These are phyloP conservation scores for Macropus fuliginosus DNA, from an alignment of 2,797 vertebrate species.

Conservation along the genomic window DNA sequence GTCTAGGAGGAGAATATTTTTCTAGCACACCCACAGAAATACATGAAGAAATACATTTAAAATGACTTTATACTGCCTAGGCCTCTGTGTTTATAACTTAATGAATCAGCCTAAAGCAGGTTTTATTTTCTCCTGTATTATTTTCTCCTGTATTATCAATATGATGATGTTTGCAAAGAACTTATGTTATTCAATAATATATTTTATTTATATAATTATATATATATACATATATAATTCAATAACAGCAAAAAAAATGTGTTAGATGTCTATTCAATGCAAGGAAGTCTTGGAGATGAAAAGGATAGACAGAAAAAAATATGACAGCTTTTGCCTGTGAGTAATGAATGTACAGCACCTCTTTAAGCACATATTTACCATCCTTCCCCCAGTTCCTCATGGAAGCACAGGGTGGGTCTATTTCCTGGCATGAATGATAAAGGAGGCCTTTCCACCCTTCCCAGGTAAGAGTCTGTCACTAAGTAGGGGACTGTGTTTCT, in stretches of 20 bases:
- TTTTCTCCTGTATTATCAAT: background rate
- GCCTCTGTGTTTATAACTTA: background rate
- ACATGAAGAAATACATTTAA: background rate
- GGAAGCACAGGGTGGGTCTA: background rate
- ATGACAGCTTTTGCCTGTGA: background rate
- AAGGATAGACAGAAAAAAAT: background rate
- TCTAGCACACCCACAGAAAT: background rate
- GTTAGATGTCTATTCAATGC: background rate
- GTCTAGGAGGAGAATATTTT: background rate
- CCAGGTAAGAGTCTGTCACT: background rate
- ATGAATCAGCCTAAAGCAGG: background rate
- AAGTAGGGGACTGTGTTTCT: background rate
- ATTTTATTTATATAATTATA: no score
- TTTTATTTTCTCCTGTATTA: background rate
- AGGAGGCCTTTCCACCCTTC: background rate
- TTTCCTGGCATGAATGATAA: background rate
- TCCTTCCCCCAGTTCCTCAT: background rate
- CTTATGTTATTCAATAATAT: background rate
- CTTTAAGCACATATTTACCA: background rate
- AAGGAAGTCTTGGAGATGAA: background rate
- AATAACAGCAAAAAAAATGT: background rate
- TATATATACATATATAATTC: background rate
- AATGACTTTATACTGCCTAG: background rate
- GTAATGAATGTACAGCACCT: background rate
- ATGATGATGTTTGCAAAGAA: background rate